A percentile compares a stretch with the other conserved stretches of the same genome.
These are phyloP conservation scores for Imbricaverruca yamaguchii DNA, from an alignment of 2,888 invertebrate species.

Conservation along the genomic window DNA sequence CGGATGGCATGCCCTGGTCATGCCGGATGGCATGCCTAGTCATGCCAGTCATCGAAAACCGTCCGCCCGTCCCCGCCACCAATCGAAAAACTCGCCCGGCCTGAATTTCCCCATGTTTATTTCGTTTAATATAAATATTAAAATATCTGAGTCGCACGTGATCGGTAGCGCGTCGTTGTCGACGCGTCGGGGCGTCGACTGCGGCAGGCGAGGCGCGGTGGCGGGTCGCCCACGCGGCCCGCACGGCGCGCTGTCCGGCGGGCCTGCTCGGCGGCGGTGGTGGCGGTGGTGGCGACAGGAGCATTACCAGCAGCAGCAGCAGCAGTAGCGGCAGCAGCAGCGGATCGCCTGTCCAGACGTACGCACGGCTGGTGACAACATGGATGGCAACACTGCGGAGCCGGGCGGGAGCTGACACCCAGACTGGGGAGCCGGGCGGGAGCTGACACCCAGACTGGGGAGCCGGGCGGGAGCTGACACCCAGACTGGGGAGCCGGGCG, in stretches of 20 bases:
- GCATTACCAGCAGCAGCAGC: not conserved
- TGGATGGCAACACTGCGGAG: too few relatives aligned
- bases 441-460: too few relatives aligned
- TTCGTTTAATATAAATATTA: slow-evolving; percentile 5
- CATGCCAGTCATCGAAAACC: too few relatives aligned
- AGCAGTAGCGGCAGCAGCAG: not conserved
- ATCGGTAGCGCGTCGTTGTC: not conserved
- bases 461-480: too few relatives aligned
- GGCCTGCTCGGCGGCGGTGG: not conserved
- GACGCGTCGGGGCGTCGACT: too few relatives aligned
- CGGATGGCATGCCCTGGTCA: too few relatives aligned
- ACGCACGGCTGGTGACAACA: too few relatives aligned
- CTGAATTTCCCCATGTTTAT: not conserved
- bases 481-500: too few relatives aligned
- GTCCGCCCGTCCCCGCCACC: too few relatives aligned
- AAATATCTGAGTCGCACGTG: not conserved
- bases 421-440: too few relatives aligned
- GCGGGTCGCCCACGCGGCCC: not conserved
- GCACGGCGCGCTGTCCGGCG: not conserved
- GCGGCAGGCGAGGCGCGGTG: not conserved
- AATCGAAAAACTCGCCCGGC: not conserved
- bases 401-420: too few relatives aligned
- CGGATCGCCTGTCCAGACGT: not conserved
- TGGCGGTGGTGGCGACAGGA: not conserved
- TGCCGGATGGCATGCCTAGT: too few relatives aligned